These are phyloP conservation scores for Hypsopygia costalis DNA, from an alignment of 2,888 invertebrate genomes.

Conservation along the genomic window DNA sequence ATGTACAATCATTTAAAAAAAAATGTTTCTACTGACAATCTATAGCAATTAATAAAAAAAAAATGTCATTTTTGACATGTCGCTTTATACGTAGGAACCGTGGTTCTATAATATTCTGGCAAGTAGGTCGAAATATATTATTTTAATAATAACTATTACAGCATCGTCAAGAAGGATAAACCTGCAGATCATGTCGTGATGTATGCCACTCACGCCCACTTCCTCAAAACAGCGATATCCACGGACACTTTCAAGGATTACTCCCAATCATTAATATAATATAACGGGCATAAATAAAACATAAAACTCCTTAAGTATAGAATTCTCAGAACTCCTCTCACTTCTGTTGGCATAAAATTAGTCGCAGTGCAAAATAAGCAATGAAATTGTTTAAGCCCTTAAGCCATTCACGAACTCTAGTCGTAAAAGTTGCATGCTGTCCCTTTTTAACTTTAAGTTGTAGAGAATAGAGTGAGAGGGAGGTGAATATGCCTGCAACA, in stretches of 20 bases:
- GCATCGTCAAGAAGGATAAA: too few relatives aligned
- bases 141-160: too few relatives aligned
- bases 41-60: too few relatives aligned
- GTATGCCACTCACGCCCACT: too few relatives aligned
- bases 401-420: slow-evolving; percentile 56
- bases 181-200: too few relatives aligned
- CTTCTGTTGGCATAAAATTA: slow-evolving; percentile 62
- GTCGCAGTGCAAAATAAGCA: slow-evolving; percentile 70
- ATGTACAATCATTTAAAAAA: too few relatives aligned
- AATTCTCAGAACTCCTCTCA: slow-evolving; percentile 48
- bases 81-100: too few relatives aligned
- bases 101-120: too few relatives aligned
- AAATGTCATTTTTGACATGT: too few relatives aligned
- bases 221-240: neutral
- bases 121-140: too few relatives aligned
- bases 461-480: slow-evolving; percentile 31
- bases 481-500: slow-evolving; percentile 42
- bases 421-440: slow-evolving; percentile 54
- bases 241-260: neutral
- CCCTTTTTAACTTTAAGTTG: slow-evolving; percentile 28
- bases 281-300: slow-evolving; percentile 3
- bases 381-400: slow-evolving; percentile 61
- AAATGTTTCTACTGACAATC: too few relatives aligned
- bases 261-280: neutral
- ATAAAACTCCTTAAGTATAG: slow-evolving; percentile 9